Conservation (phyloP, 2,797 vertebrate species). For the Phrynocephalus vlangalii region DNA sequence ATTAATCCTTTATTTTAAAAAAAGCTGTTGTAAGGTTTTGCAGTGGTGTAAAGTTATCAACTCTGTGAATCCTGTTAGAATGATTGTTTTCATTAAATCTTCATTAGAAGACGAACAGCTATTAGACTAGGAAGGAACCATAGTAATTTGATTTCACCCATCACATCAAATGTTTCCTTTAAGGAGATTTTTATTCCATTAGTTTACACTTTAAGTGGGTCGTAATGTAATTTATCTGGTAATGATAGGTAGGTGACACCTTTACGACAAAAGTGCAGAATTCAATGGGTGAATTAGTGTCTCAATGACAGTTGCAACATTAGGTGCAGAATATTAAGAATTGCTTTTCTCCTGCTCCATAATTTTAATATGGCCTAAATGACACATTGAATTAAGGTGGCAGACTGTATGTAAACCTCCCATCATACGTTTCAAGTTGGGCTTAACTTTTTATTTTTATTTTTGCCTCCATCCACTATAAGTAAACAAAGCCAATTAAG, state of each 20-base stretch:
- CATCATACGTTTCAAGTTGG: constrained; percentile 30
- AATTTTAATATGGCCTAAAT: constrained; percentile 27
- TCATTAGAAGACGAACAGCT: constrained; percentile 46
- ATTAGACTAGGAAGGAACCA: constrained; percentile 12
- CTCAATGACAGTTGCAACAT: constrained; percentile 22
- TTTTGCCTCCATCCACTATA: background rate
- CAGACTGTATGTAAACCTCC: constrained; percentile 45
- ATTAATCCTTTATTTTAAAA: background rate
- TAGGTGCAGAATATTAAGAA: constrained; percentile 37
- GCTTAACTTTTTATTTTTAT: fast-evolving
- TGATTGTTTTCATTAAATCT: constrained; percentile 65
- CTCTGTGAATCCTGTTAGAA: constrained; percentile 40
- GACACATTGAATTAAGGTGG: constrained; percentile 40
- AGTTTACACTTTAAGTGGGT: constrained; percentile 23
- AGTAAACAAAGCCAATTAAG: too few relatives aligned
- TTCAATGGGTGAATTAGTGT: constrained; percentile 38
- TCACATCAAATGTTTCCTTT: constrained; percentile 51
- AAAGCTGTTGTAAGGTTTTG: constrained; percentile 26
- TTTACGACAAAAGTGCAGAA: constrained; percentile 51
- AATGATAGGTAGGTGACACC: constrained; percentile 31
- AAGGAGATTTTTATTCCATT: constrained; percentile 46
- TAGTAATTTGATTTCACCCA: constrained; percentile 56
- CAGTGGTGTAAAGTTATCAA: constrained; percentile 46
- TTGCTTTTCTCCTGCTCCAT: constrained; percentile 6
- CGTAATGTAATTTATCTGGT: constrained; percentile 44